Base-by-base conservation (phyloP, 2,797 vertebrate genomes). In the Macrochelys suwanniensis region DNA sequence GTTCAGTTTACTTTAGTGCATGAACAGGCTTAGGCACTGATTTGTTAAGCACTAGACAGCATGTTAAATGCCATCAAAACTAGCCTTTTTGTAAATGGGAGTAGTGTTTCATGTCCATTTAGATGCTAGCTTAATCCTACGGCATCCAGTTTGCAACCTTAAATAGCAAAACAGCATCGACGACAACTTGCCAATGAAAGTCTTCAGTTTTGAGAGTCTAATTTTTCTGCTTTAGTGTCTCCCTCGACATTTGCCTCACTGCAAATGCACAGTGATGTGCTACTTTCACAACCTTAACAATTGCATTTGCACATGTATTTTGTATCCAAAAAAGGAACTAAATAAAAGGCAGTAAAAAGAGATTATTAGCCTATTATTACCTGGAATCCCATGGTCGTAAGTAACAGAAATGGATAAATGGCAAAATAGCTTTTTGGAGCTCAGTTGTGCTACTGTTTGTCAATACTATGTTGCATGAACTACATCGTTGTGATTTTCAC, bases 401-500 rank as follows among this genome's bases (percentile, higher is more conserved):
- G 50, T 90, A 92, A 96, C 96, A 98, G 98, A 98, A 98, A 98
- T 96, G 97, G 97, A 98, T 97, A 95, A 94, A 89, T 92, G 97
- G 98, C 95, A 98, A 98, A 98, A 97, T 93, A 96, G 98, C 50
- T 98, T 98, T 97, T 94, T 96, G 97, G 96, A 37, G 90, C 84
- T 80, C 85, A 87, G 54, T 91, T 96, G 96, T 97, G 97, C 95
- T 97, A 5, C 84, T 93, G 91, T 96, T 93, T 96, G 96, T 96
- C 96, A 92, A 84, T 96, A 93, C 49, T 95, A 96, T 98, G 95
- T 96, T 98, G 99, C 99, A 99, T 98, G 98, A 94, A 97, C 93
- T 89, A 74, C 95, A 91, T 94, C 56, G 92, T 96, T 96, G 96
- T 98, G 90, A 84, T 95, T 98, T 98, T 98, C 98, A 98, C 97